phyloP scores from a whole-genome alignment of 1,140 invertebrate species.

The Plodia interpunctella region DNA sequence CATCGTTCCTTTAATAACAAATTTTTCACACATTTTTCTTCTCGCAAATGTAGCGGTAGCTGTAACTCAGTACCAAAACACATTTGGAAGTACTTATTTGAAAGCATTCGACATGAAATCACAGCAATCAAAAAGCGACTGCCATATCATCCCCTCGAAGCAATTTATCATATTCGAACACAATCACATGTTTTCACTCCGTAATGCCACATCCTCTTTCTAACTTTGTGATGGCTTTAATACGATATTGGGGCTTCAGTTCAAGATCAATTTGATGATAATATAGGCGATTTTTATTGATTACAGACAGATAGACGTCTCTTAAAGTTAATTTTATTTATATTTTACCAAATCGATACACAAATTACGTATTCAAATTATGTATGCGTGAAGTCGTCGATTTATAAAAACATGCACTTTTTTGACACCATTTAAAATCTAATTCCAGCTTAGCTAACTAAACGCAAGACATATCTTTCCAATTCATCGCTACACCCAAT shows the following conservation, averaged over 20 bases:
- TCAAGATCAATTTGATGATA: not conserved
- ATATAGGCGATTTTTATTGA: not conserved
- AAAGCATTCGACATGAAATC: not conserved
- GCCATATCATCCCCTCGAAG: not conserved
- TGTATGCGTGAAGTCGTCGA: no score
- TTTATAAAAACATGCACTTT: not conserved
- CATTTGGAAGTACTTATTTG: not conserved
- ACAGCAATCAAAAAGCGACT: conserved; percentile 5
- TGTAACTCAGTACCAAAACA: not conserved
- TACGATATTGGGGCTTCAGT: not conserved
- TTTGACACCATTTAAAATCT: not conserved
- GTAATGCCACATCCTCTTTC: not conserved
- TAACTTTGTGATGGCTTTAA: conserved; percentile 4
- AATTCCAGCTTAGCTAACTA: not conserved
- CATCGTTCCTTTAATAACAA: no score
- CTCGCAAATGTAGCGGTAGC: not conserved
- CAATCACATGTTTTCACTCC: not conserved
- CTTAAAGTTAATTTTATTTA: no score
- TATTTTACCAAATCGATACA: no score
- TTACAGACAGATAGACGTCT: not conserved
- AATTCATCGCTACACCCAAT: not conserved
- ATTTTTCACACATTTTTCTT: no score
- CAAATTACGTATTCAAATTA: no score
- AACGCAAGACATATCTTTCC: not conserved
- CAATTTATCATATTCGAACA: conserved; percentile 4